Base-by-base conservation (phyloP, 1,140 invertebrate species). In the Eurosta solidaginis region DNA sequence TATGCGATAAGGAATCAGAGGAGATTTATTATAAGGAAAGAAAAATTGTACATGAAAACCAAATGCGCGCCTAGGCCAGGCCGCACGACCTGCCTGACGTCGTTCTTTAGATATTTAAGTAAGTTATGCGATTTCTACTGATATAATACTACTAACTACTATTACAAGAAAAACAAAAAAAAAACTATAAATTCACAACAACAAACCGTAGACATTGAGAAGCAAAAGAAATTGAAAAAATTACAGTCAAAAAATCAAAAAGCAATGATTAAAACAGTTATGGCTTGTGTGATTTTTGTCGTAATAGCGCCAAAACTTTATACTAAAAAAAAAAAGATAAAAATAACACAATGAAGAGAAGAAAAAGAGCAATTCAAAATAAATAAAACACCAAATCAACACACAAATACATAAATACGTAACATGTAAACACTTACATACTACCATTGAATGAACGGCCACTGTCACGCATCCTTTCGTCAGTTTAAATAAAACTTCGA, bases 11-110 rank as follows among this genome's bases (percentile, higher is more conserved):
- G 88, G 97, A 99, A 89, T 97, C 95, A 80, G 97, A 99, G 89
- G 97, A 99, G 89, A 96, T 99, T 83, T 98, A 98, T 89, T 98
- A 98, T 90, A 98, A 98, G 89, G 97, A 99, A 87, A 92, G 94
- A 82, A 96, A 95, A 91, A 95, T 95, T 80, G 92, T 93, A 78
- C 92, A 93, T 81, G 92, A 93, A 79, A 91, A 92, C 81, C 91
- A 93, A 83, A 90, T 91, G 85, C 88, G 89, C 85, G 91, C 92
- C 92, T 92, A 92, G 92, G 86, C 84, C 86, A 92, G 92, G 91
- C 91, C 91, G 91, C 92, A 91, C 90, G 91, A 92, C 92, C 92
- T 93, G 92, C 92, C 92, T 91, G 92, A 93, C 88, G 92, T 93
- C 92, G 92, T 93, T 90, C 92, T 93, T 90, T 92, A 91, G 89